These are phyloP conservation scores for Chionis minor DNA, from an alignment of 2,113 vertebrate genomes.

Conservation along the genomic window DNA sequence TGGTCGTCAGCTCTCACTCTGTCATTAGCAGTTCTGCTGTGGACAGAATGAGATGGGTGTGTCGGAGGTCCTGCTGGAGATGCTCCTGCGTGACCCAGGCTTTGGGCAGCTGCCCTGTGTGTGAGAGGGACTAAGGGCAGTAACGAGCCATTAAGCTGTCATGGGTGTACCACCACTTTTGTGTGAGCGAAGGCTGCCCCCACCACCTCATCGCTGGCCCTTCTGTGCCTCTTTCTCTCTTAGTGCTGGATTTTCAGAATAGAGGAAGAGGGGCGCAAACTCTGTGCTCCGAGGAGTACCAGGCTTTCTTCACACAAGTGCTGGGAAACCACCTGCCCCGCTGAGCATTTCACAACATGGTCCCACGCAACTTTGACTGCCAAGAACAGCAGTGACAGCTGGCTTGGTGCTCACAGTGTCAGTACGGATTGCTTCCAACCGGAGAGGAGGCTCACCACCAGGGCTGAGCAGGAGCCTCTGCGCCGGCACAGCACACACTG, in stretches of 20 bases:
- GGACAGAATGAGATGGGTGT: neutral
- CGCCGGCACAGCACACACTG: accelerated
- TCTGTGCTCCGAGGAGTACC: accelerated
- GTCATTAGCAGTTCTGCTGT: neutral
- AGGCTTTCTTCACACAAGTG: neutral
- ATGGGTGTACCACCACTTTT: neutral
- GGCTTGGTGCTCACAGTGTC: neutral
- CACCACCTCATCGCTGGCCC: neutral
- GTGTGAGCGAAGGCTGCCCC: neutral
- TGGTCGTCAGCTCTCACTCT: neutral
- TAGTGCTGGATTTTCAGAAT: neutral
- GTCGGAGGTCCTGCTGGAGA: neutral
- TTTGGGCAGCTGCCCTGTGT: neutral
- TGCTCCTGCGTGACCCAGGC: accelerated
- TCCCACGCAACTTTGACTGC: neutral
- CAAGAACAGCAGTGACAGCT: neutral
- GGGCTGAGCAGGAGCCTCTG: neutral
- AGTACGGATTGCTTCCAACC: neutral
- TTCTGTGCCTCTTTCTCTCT: neutral
- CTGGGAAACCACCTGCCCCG: neutral
- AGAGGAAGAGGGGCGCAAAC: neutral
- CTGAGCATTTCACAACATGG: neutral
- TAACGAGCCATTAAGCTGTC: neutral
- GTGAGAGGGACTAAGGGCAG: neutral
- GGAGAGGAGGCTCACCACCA: neutral